Evolutionary conservation across 2,113 vertebrate genomes (phyloP), one percentile per base, ranked within the genome.

Genomic region (Poicephalus gulielmi): DNA sequence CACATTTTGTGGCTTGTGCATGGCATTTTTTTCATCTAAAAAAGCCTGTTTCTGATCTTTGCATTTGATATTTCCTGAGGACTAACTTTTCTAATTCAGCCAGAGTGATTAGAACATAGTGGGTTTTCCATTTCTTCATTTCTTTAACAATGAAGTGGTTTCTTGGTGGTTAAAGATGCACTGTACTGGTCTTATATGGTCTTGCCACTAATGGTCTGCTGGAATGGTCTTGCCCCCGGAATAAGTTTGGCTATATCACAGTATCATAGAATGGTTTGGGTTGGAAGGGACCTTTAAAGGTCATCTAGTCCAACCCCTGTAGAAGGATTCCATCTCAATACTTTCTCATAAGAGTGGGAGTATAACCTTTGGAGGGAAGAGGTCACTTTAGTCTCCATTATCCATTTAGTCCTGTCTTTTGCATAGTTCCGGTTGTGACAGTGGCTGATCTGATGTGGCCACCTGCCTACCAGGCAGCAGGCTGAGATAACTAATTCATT

Each of bases 401-500:
- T 57, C 55, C n/a, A 5, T 62, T 95, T 41, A 82, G 50, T 70
- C 95, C 83, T 87, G 68, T 33, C 66, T 68, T 71, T 44, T 84
- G 35, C 67, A 91, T 70, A 22, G 73, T 71, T 74, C 47, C 0
- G 5, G 30, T 33, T 87, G 92, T 84, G 86, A 70, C 90, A 75
- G 4, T 67, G 91, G 55, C 53, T 89, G 83, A 27, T 95, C 60
- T 91, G 90, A 77, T 70, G 53, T 86, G 88, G 86, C 84, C 86
- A 84, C 86, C 92, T 95, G 94, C 93, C 93, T 49, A 13, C 16
- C 52, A 59, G 83, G 66, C 94, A 92, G 85, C 71, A 76, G 89
- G 49, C 91, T 87, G 93, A 96, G 93, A 85, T 69, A 82, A 77
- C 80, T 9, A 86, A 94, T 92, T 92, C 86, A 91, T 96, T 96